phyloP scores from a whole-genome alignment of 2,113 vertebrate species.

The Mungos mungo region DNA sequence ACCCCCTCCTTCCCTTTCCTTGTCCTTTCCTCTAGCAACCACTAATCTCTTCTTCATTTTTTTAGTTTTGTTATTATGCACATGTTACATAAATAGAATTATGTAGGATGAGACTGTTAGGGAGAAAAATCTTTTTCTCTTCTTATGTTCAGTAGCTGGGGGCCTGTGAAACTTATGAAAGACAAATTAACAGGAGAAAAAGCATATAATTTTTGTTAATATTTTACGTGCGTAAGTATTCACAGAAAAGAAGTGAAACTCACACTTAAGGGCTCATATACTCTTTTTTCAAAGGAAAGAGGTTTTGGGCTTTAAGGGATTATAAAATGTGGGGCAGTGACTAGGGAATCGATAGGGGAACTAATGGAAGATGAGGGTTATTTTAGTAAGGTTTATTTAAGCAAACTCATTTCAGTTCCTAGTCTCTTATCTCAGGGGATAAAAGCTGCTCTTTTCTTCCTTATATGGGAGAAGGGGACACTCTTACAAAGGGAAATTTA shows the following conservation, averaged over 20 bases:
- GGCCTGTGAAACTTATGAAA: not conserved
- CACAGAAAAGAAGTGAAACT: not conserved
- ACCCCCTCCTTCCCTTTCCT: not conserved
- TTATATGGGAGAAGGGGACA: not conserved
- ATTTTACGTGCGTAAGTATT: not conserved
- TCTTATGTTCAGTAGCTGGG: not conserved
- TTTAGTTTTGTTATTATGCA: not conserved
- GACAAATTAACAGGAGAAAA: not conserved
- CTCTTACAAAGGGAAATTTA: not conserved
- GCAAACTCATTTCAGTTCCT: not conserved
- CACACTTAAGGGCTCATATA: not conserved
- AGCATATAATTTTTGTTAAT: not conserved
- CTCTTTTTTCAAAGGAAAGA: not conserved
- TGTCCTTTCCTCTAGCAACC: not conserved
- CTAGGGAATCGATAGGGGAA: not conserved
- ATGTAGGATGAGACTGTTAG: not conserved
- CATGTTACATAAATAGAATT: not conserved
- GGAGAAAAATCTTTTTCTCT: not conserved
- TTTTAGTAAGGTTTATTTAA: not conserved
- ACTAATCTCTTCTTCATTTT: not conserved
- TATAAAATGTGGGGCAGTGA: not conserved
- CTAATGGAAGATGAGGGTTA: not conserved
- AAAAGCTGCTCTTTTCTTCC: not conserved
- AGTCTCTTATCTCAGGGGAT: not conserved
- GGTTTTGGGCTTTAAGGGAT: not conserved